Evolutionary conservation across 2,113 vertebrate species (phyloP), one percentile per base, ranked within the genome.

Genomic region (human): DNA sequence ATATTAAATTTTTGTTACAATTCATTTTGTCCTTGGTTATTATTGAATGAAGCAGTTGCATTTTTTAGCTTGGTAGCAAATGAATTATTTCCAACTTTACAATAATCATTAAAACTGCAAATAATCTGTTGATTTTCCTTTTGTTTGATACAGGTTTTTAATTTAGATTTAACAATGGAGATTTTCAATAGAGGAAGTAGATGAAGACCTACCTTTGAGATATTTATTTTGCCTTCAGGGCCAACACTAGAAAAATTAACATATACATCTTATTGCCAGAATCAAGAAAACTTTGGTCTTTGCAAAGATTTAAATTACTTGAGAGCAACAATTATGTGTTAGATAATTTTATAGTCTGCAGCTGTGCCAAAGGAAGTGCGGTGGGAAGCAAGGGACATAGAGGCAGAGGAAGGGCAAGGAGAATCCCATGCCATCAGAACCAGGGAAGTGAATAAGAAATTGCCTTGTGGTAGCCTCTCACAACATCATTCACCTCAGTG

Each of bases 21-120:
- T 78, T 98, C 27, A 73, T 94, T 79, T 98, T 98, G 86, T 40
- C 88, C 83, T 97, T 92, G 52, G 97, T 85, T 57, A 94, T 96
- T 96, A 80, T 11, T 55, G 50, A 88, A 90, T 35, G 86, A 66
- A 89, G 64, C 55, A 88, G 61, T 66, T 61, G 2, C 2, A 82
- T 73, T 61, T 95, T 92, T 90, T 17, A 43, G 55, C 45, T 52
- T 93, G 9, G 4, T 70, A 6, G 25, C 35, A 96, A 85, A 40
- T 61, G 40, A 68, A 83, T 97, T 96, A 48, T 89, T 96, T 96
- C 92, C 91, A 72, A 92, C 3, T 97, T 75, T 40, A 90, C 93
- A 94, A 23, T 90, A 87, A 85, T 95, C 72, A 82, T 83, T 96
- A 93, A 96, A 61, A 79, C 3, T 86, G 2, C 18, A 94, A 78